Base-by-base conservation (phyloP, 53 echinoderm and acorn worm species). In the Apostichopus leukothele region DNA sequence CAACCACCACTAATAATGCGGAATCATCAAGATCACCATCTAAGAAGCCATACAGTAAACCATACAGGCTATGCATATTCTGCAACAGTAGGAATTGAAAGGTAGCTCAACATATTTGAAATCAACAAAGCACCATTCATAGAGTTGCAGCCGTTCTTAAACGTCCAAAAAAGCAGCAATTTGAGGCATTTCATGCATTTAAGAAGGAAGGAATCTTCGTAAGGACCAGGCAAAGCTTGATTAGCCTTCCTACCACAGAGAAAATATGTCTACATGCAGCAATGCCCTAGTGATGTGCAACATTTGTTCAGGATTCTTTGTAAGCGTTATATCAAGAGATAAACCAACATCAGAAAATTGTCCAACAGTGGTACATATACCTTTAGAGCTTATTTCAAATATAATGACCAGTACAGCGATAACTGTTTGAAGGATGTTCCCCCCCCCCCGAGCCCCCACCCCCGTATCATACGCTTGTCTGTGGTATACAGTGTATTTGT, bases 51-150 rank as follows among this genome's bases (percentile, higher is more conserved):
- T 86, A 67, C 51, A 86, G 68, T 18, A 86, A 86, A 50, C 86
- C 86, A 21, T 86, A 67, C 73, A 86, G 86, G 18, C 50, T 67
- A 13, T 86, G 86, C 13, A 12, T 51, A 86, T 86, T 86, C 71
- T 86, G 68, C 71, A 68, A 68, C 51, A 86, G 9, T 7, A 11
- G 71, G 8, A 86, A 86, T 25, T 86, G 71, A 39, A 86, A 86
- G 13, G 26, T 86, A 18, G 67, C 86, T 10, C 71, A 86, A 73
- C 86, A 86, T 16, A 86, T 86, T 71, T 71, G 5, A 4, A 86
- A 3, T 59, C 86, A 86, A 68, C 86, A 86, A 25, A 50, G 12
- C 21, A 18, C 67, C 39, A 25, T 66, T 71, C 71, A 39, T 25
- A 25, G 25, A 25, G 25, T 25, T 25, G 25, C 25, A 25, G 25